Conservation (phyloP, 2,113 vertebrate species). For the Rhabdornis inornatus region DNA sequence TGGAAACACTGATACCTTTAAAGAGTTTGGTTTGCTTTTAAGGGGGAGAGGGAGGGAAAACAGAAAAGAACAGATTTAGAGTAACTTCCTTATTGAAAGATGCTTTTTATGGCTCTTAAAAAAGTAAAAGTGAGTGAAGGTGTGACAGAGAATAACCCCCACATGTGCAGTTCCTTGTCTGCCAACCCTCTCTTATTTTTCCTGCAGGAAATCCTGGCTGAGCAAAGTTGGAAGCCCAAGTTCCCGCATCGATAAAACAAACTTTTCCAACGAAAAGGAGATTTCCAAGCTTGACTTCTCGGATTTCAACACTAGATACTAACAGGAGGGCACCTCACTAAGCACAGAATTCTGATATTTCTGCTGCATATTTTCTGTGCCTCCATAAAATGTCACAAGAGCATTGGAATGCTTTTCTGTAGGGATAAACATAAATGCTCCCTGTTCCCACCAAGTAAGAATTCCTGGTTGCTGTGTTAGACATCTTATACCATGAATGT, state of each 20-base stretch:
- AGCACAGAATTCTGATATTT: neutral
- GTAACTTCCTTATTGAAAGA: neutral
- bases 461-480: neutral
- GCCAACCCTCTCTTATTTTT: neutral
- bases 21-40: neutral
- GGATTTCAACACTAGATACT: slow-evolving; percentile 86
- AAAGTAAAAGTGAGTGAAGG: neutral
- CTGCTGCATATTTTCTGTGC: neutral
- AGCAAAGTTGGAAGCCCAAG: slow-evolving; percentile 85
- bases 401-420: neutral
- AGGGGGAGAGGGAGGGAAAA: neutral
- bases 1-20: neutral
- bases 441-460: neutral
- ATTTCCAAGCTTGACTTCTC: slow-evolving; percentile 84
- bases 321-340: neutral
- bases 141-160: neutral
- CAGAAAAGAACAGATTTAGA: neutral
- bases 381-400: neutral
- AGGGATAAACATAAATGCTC: neutral
- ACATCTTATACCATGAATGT: neutral
- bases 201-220: slow-evolving; percentile 86
- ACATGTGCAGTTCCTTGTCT: neutral
- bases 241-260: slow-evolving; percentile 81
- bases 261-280: slow-evolving; percentile 84
- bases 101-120: neutral